A percentile compares a stretch with the other conserved stretches of the same genome.
Conservation (phyloP, 2,888 invertebrate genomes). For the Acrobasis repandana region DNA sequence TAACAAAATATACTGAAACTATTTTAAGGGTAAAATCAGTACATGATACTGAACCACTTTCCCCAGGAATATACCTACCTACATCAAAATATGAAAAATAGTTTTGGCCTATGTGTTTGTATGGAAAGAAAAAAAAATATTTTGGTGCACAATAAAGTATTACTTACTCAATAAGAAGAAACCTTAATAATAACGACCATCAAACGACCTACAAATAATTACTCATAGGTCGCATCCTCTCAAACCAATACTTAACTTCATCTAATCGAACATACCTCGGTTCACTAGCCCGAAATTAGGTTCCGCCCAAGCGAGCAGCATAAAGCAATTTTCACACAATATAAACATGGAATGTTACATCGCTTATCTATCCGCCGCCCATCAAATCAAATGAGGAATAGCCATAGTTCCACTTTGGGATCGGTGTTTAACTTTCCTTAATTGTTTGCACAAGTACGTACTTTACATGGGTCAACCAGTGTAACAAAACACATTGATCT, state of each 20-base stretch:
- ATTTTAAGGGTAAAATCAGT: no score
- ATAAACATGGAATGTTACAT: conserved; percentile 16
- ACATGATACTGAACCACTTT: no score
- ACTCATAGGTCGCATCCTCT: background rate
- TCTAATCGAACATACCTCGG: conserved; percentile 12
- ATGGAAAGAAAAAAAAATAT: no score
- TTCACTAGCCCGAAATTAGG: conserved; percentile 4
- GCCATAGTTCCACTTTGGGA: conserved; percentile 52
- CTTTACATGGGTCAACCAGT: conserved; percentile 33
- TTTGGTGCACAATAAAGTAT: no score
- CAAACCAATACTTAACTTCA: background rate
- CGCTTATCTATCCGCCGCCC: conserved; percentile 45
- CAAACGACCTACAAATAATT: background rate
- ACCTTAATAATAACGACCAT: no score
- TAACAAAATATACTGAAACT: no score
- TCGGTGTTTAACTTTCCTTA: conserved; percentile 71
- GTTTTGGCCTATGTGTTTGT: no score
- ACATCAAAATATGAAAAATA: no score
- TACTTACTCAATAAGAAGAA: no score
- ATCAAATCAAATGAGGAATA: conserved; percentile 53
- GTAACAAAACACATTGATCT: conserved; percentile 34
- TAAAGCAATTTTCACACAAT: conserved; percentile 21
- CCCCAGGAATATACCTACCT: no score
- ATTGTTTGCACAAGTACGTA: conserved; percentile 66
- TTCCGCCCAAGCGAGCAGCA: conserved; percentile 6